These are phyloP conservation scores for Bovichtus diacanthus DNA, from an alignment of 2,797 vertebrate genomes.

Conservation along the genomic window DNA sequence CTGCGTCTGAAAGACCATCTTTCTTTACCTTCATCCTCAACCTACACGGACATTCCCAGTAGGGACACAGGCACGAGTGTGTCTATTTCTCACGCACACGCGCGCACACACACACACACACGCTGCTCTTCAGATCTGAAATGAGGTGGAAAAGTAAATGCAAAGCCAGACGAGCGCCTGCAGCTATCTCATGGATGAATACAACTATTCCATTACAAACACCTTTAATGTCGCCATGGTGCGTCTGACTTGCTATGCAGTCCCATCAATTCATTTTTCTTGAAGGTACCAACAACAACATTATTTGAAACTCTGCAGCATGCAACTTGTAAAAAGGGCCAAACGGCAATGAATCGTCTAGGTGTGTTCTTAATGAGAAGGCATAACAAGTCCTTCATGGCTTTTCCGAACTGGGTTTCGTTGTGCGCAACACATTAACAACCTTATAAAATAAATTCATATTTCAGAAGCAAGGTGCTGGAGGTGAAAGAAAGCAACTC, in stretches of 20 bases:
- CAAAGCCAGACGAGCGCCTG: slow-evolving; percentile 55
- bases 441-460: slow-evolving; percentile 26
- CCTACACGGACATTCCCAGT: slow-evolving; percentile 24
- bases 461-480: slow-evolving; percentile 35
- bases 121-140: slow-evolving; percentile 71
- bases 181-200: slow-evolving; percentile 74
- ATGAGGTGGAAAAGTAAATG: slow-evolving; percentile 74
- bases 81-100: slow-evolving; percentile 25
- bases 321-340: slow-evolving; percentile 27
- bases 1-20: slow-evolving; percentile 39
- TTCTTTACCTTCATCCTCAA: slow-evolving; percentile 50
- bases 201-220: slow-evolving; percentile 73
- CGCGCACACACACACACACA: too few species aligned
- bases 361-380: slow-evolving; percentile 49
- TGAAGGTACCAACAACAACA: slow-evolving; percentile 33
- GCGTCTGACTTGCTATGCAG: slow-evolving; percentile 51
- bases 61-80: background rate
- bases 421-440: slow-evolving; percentile 40
- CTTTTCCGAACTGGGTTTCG: slow-evolving; percentile 31
- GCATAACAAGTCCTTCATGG: slow-evolving; percentile 28
- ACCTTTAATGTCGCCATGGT: slow-evolving; percentile 70
- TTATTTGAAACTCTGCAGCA: slow-evolving; percentile 50
- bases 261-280: slow-evolving; percentile 57
- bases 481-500: slow-evolving; percentile 31
- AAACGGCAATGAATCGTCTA: slow-evolving; percentile 46